Conservation (phyloP, 1,140 invertebrate species). For the Brachionus paranguensis region DNA sequence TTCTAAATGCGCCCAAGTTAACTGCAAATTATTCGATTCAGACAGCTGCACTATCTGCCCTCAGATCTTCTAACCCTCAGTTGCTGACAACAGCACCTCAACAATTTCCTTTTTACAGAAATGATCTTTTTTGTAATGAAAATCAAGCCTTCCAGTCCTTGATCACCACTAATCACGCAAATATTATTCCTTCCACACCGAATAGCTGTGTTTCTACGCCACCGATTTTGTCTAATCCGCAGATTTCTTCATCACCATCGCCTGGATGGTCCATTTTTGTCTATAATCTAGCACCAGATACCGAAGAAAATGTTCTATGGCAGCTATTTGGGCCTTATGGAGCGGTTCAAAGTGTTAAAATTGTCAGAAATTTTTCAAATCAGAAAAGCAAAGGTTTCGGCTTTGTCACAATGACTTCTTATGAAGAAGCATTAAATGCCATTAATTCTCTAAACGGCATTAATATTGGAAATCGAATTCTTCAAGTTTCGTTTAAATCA, state of each 20-base stretch:
- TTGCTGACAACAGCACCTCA: not conserved
- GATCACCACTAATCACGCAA: not conserved
- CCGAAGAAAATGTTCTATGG: conserved; percentile 96
- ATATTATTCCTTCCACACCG: not conserved
- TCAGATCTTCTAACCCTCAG: not conserved
- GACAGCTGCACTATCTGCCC: not conserved
- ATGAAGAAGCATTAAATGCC: conserved; percentile 92
- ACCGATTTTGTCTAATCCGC: not conserved
- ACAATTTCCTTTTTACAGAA: not conserved
- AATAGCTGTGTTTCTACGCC: not conserved
- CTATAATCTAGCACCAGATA: conserved; percentile 94
- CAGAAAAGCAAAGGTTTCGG: conserved; percentile 99
- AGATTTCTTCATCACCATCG: not conserved
- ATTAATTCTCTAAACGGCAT: conserved; percentile 96
- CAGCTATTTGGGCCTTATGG: conserved; percentile 97
- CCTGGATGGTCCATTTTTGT: conserved; percentile 90
- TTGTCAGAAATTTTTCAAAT: conserved; percentile 87
- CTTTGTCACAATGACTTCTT: conserved; percentile 99
- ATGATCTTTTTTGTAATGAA: conserved; percentile 2
- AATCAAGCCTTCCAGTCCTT: not conserved
- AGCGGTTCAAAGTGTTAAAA: conserved; percentile 92
- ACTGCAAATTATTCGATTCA: not conserved
- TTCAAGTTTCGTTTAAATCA: conserved; percentile 95
- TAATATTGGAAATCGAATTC: conserved; percentile 87
- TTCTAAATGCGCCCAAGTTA: not conserved